phyloP scores from a whole-genome alignment of 2,113 vertebrate genomes.

The Scartelaos histophorus region DNA sequence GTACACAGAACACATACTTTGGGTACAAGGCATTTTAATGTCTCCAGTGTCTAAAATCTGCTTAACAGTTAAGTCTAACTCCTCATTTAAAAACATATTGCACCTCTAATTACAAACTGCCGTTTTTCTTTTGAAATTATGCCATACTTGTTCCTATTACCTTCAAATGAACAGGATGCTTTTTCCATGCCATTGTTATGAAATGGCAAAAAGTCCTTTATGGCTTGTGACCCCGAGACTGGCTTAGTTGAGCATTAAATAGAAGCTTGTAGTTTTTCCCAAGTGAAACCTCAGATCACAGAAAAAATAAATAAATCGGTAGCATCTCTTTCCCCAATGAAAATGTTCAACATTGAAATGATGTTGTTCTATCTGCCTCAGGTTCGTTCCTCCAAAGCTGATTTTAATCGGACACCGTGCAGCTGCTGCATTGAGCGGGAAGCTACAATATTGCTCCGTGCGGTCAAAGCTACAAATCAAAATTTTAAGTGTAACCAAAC shows the following conservation, averaged over 20 bases:
- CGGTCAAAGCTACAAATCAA: constrained; percentile 52
- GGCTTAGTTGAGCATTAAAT: neutral
- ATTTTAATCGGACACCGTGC: constrained; percentile 25
- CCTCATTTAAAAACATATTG: no score
- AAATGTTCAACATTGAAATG: constrained; percentile 13
- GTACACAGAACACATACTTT: no score
- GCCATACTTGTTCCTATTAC: no score
- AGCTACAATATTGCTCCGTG: constrained; percentile 41
- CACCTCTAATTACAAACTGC: no score
- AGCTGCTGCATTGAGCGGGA: constrained; percentile 19
- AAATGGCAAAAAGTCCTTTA: neutral
- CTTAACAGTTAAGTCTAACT: no score
- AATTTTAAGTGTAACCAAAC: constrained; percentile 49
- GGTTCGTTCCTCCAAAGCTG: neutral
- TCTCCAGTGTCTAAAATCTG: no score
- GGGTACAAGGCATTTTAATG: no score
- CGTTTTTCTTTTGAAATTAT: no score
- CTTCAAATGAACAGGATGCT: no score
- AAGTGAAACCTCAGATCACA: constrained; percentile 11
- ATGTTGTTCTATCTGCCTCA: neutral
- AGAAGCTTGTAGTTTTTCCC: constrained; percentile 11
- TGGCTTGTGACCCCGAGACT: neutral
- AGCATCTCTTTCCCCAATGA: constrained; percentile 15
- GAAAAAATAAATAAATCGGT: constrained; percentile 18
- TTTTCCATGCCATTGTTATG: neutral